A percentile compares a stretch with the other conserved stretches of the same genome.
These are phyloP conservation scores for Hydrolagus colliei DNA, from an alignment of 2,797 vertebrate species.

Conservation along the genomic window DNA sequence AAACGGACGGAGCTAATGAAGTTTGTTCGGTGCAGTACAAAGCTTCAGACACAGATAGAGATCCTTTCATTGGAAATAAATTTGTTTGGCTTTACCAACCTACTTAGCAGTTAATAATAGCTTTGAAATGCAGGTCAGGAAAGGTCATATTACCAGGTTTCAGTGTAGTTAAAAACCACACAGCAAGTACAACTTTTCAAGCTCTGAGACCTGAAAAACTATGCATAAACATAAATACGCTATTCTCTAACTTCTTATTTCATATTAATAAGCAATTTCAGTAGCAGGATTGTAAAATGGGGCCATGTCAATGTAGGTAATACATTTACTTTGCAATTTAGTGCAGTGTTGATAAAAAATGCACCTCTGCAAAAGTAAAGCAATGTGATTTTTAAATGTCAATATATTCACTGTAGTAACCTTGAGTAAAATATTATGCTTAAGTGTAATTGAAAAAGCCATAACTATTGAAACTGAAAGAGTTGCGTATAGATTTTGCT, in stretches of 20 bases:
- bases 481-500: constrained; percentile 38
- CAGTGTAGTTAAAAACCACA: constrained; percentile 57
- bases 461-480: constrained; percentile 40
- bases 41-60: constrained; percentile 93
- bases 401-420: constrained; percentile 61
- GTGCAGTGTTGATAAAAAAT: constrained; percentile 70
- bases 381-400: constrained; percentile 86
- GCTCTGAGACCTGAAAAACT: constrained; percentile 47
- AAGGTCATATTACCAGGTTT: constrained; percentile 70
- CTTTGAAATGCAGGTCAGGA: constrained; percentile 75
- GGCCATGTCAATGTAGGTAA: constrained; percentile 75
- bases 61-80: constrained; percentile 97
- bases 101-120: constrained; percentile 98
- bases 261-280: constrained; percentile 79
- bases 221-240: constrained; percentile 56
- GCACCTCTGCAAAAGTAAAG: constrained; percentile 54
- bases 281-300: constrained; percentile 66
- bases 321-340: constrained; percentile 94
- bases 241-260: constrained; percentile 68
- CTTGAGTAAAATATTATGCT: constrained; percentile 55
- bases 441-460: constrained; percentile 38
- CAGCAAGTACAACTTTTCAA: constrained; percentile 45
- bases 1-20: constrained; percentile 92
- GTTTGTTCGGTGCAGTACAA: constrained; percentile 91
- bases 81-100: constrained; percentile 98